A percentile compares a stretch with the other conserved stretches of the same genome.
Evolutionary conservation across 2,888 invertebrate species (phyloP).

Genomic region (Nysson spinosus): DNA sequence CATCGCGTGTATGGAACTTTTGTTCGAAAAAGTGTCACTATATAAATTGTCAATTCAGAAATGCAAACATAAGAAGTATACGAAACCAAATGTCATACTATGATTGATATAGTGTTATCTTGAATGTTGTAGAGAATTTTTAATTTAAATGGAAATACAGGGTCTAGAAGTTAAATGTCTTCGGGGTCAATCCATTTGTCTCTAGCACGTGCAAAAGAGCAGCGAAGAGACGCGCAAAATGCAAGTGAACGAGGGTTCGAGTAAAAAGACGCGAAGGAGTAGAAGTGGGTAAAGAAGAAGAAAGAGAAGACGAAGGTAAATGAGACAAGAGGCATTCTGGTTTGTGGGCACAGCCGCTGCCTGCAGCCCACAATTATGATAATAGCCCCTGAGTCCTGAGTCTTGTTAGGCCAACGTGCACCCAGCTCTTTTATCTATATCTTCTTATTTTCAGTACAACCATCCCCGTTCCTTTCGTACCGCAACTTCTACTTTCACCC

Average conservation of each 20-base stretch:
- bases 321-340: slow-evolving; percentile 76
- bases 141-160: slow-evolving; percentile 48
- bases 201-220: slow-evolving; percentile 58
- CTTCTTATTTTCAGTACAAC: slow-evolving; percentile 58
- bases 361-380: slow-evolving; percentile 77
- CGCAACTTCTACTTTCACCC: slow-evolving; percentile 45
- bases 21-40: no score
- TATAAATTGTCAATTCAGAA: no score
- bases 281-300: slow-evolving; percentile 29
- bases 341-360: slow-evolving; percentile 77
- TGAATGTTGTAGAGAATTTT: slow-evolving; percentile 21
- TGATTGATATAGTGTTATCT: no score
- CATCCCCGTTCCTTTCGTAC: slow-evolving; percentile 25
- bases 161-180: slow-evolving; percentile 29
- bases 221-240: slow-evolving; percentile 56
- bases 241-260: slow-evolving; percentile 61
- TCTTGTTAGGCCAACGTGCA: slow-evolving; percentile 75
- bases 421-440: slow-evolving; percentile 71
- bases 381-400: slow-evolving; percentile 74
- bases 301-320: slow-evolving; percentile 61
- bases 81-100: no score
- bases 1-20: no score
- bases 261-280: slow-evolving; percentile 56
- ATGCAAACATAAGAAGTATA: no score
- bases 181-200: slow-evolving; percentile 56